Percentiles rank a stretch among this genome's conserved stretches.
Evolutionary conservation across 1,140 invertebrate genomes (phyloP).

Genomic region (Polypedilum pembai): DNA sequence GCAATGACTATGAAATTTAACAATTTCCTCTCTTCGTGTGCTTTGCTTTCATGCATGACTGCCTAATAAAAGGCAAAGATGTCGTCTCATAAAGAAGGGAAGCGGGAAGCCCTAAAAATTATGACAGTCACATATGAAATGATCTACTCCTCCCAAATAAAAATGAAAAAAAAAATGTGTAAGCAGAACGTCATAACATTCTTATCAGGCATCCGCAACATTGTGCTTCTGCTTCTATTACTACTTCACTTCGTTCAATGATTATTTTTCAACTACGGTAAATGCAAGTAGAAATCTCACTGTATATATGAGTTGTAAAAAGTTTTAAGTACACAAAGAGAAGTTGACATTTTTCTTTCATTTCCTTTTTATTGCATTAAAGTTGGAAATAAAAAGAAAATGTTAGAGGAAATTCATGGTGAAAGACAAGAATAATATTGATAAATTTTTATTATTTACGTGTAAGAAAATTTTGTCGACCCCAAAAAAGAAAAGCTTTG

Average conservation of each 20-base stretch:
- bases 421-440: not conserved
- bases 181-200: not conserved
- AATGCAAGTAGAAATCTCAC: not conserved
- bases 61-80: not conserved
- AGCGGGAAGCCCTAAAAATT: slow-evolving; percentile 8
- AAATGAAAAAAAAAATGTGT: not conserved
- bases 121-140: not conserved
- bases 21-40: not conserved
- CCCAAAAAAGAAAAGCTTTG: slow-evolving; percentile 21
- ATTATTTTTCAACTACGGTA: not conserved
- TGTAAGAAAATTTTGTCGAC: not conserved
- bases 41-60: not conserved
- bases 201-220: slow-evolving; percentile 2
- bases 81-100: not conserved
- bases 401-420: not conserved
- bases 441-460: slow-evolving; percentile 25
- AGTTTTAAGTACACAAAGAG: not conserved
- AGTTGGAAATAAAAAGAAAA: not conserved
- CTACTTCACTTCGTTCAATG: not conserved
- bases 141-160: not conserved
- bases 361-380: not conserved
- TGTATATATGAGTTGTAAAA: not conserved
- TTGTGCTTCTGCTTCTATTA: not conserved
- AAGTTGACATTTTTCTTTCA: too few species aligned
- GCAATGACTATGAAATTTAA: slow-evolving; percentile 13